phyloP scores from a whole-genome alignment of 2,888 invertebrate genomes.

The Merodon equestris region DNA sequence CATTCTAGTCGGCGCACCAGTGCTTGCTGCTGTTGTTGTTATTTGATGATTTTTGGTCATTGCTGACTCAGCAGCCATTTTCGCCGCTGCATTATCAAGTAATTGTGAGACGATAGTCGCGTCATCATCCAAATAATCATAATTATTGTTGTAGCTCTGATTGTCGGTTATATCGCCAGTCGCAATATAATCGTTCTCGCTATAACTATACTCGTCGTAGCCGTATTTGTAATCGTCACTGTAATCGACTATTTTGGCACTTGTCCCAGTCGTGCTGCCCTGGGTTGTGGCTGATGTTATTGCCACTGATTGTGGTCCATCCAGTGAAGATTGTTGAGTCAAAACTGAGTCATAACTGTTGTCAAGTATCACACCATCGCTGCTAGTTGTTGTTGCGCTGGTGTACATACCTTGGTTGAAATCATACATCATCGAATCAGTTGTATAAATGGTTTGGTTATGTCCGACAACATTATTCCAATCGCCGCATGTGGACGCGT shows the following conservation, averaged over 20 bases:
- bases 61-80: conserved; percentile 46
- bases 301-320: conserved; percentile 31
- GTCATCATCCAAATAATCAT: conserved; percentile 74
- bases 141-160: conserved; percentile 72
- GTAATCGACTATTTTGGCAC: conserved; percentile 70
- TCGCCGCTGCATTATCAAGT: conserved; percentile 58
- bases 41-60: conserved; percentile 32
- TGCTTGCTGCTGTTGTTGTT: conserved; percentile 20
- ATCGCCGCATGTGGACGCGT: conserved; percentile 46
- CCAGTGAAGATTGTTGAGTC: conserved; percentile 36
- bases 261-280: conserved; percentile 6
- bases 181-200: conserved; percentile 72
- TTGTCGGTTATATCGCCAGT: conserved; percentile 71
- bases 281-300: conserved; percentile 12
- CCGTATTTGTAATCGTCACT: conserved; percentile 71
- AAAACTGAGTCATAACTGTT: conserved; percentile 47
- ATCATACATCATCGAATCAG: conserved; percentile 45
- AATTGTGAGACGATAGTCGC: conserved; percentile 61
- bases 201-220: conserved; percentile 72
- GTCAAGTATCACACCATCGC: conserved; percentile 36
- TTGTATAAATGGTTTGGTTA: conserved; percentile 48
- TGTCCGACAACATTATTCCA: conserved; percentile 38
- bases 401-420: conserved; percentile 38
- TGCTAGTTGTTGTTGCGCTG: conserved; percentile 12
- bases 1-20: conserved; percentile 14